These are phyloP conservation scores for Choristoneura rosaceana DNA, from an alignment of 2,888 invertebrate species.

Conservation along the genomic window DNA sequence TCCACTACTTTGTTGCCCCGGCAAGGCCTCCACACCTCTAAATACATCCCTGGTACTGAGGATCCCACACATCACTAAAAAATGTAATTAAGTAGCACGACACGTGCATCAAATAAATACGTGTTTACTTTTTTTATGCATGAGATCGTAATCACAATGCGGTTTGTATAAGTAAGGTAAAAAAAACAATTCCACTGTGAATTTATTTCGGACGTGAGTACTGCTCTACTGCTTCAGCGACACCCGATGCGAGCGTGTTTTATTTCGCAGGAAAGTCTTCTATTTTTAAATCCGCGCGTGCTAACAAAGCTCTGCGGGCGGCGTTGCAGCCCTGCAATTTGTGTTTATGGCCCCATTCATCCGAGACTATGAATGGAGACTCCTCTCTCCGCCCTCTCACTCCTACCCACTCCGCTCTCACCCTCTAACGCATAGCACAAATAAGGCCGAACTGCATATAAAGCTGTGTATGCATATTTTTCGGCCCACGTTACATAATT, in stretches of 20 bases:
- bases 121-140: no score
- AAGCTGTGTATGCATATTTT: slow-evolving; percentile 51
- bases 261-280: slow-evolving; percentile 20
- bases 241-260: slow-evolving; percentile 14
- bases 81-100: no score
- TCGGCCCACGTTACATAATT: slow-evolving; percentile 56
- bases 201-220: background rate
- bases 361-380: slow-evolving; percentile 58
- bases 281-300: slow-evolving; percentile 35
- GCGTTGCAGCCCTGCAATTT: slow-evolving; percentile 62
- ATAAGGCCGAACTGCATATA: slow-evolving; percentile 46
- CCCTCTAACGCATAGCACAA: slow-evolving; percentile 13
- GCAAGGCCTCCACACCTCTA: no score
- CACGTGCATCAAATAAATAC: no score
- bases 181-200: no score
- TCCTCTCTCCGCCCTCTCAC: slow-evolving; percentile 51
- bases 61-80: no score
- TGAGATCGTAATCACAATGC: no score
- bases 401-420: slow-evolving; percentile 46
- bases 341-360: slow-evolving; percentile 64
- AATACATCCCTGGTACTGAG: no score
- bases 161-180: no score
- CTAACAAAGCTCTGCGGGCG: slow-evolving; percentile 46
- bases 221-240: background rate
- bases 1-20: no score